These are phyloP conservation scores for Catocala fraxini DNA, from an alignment of 2,888 invertebrate genomes.

Conservation along the genomic window DNA sequence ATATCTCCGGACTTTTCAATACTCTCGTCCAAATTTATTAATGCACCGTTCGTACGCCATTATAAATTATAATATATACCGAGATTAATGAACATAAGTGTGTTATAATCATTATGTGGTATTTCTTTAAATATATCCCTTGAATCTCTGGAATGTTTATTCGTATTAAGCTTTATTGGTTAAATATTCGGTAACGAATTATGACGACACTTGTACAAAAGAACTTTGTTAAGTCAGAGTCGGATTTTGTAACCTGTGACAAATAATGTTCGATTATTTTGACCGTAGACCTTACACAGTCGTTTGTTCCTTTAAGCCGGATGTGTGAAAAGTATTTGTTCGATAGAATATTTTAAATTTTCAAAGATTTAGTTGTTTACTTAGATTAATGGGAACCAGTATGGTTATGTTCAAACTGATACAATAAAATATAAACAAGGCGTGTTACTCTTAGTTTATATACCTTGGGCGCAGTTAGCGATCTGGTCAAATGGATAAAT, in stretches of 20 bases:
- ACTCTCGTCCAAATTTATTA: slow-evolving; percentile 76
- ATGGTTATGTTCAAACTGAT: slow-evolving; percentile 6
- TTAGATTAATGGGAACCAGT: slow-evolving; percentile 23
- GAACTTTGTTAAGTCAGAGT: slow-evolving; percentile 26
- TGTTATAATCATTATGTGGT: slow-evolving; percentile 72
- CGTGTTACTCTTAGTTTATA: slow-evolving; percentile 12
- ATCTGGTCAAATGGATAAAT: slow-evolving; percentile 17
- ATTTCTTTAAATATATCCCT: slow-evolving; percentile 65
- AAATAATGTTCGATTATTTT: slow-evolving; percentile 37
- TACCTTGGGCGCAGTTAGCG: slow-evolving; percentile 15
- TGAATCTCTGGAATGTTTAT: slow-evolving; percentile 72
- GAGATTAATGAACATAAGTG: slow-evolving; percentile 78
- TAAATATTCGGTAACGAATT: slow-evolving; percentile 55
- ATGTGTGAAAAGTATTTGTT: slow-evolving; percentile 29
- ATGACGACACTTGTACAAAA: slow-evolving; percentile 42
- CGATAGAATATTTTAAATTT: slow-evolving; percentile 15
- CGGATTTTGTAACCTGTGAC: slow-evolving; percentile 33
- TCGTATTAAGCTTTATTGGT: slow-evolving; percentile 62
- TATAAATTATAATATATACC: slow-evolving; percentile 78
- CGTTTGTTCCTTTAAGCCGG: slow-evolving; percentile 25
- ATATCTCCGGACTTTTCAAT: slow-evolving; percentile 79
- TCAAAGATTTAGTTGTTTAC: slow-evolving; percentile 15
- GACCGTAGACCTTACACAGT: slow-evolving; percentile 7
- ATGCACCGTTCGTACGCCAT: slow-evolving; percentile 63
- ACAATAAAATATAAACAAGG: slow-evolving; percentile 17